Percentiles rank a stretch among this genome's conserved stretches.
Evolutionary conservation across 1,140 invertebrate genomes (phyloP).

Genomic region (Drosophila ohnishii): DNA sequence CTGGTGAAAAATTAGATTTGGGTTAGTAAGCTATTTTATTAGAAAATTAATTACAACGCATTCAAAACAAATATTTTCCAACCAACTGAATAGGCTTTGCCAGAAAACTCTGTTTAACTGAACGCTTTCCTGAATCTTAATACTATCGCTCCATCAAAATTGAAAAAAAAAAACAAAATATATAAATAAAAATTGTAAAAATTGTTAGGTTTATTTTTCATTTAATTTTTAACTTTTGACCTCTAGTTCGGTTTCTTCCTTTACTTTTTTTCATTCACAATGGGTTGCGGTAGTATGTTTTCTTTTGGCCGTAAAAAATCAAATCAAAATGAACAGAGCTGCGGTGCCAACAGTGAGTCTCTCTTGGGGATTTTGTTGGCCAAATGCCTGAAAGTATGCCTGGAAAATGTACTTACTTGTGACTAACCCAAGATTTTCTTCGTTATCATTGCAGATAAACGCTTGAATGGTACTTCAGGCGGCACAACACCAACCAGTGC

Average conservation of each 20-base stretch:
- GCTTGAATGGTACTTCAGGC: conserved; percentile 33
- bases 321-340: not conserved
- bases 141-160: not conserved
- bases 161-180: not conserved
- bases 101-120: not conserved
- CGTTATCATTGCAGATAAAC: conserved; percentile 58
- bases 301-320: conserved; percentile 30
- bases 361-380: not conserved
- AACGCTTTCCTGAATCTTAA: not conserved
- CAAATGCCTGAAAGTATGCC: conserved; percentile 47
- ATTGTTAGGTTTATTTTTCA: not conserved
- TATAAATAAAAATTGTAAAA: not conserved
- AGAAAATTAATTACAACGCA: not conserved
- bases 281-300: conserved; percentile 18
- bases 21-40: no score
- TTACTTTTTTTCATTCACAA: not conserved
- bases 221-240: not conserved
- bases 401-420: not conserved
- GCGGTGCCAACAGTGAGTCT: conserved; percentile 21
- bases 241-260: not conserved
- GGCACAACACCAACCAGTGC: conserved; percentile 4
- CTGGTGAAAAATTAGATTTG: not conserved
- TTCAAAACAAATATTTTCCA: not conserved
- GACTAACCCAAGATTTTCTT: not conserved
- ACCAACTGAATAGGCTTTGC: not conserved